A percentile compares a stretch with the other conserved stretches of the same genome.
Evolutionary conservation across 1,140 invertebrate species (phyloP).

Genomic region (Solenopsis invicta): DNA sequence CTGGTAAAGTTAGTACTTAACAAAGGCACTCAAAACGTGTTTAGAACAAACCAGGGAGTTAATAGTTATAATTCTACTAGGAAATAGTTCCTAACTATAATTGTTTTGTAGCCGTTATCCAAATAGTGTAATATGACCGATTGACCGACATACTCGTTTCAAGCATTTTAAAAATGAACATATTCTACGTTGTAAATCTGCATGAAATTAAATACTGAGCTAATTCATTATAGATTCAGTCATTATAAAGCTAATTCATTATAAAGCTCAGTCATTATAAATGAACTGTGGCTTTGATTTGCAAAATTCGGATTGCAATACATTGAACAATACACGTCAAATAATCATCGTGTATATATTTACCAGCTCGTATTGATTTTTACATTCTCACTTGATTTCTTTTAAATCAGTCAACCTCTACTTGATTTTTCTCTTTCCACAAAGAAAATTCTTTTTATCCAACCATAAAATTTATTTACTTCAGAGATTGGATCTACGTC

Average conservation of each 20-base stretch:
- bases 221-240: background rate
- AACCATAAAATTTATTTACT: constrained; percentile 3
- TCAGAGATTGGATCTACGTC: background rate
- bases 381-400: background rate
- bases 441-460: constrained; percentile 17
- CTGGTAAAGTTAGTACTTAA: background rate
- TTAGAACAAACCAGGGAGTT: background rate
- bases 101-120: background rate
- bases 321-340: background rate
- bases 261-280: background rate
- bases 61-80: background rate
- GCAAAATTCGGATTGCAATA: background rate
- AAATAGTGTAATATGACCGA: background rate
- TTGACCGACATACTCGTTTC: background rate
- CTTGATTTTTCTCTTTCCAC: background rate
- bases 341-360: background rate
- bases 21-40: background rate
- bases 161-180: background rate
- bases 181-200: background rate
- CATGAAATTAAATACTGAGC: background rate
- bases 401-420: background rate
- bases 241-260: background rate
- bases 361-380: background rate
- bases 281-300: background rate
- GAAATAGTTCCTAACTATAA: background rate